Evolutionary conservation across 2,888 invertebrate genomes (phyloP), one percentile per base, ranked within the genome.

Genomic region (Nomada flava): DNA sequence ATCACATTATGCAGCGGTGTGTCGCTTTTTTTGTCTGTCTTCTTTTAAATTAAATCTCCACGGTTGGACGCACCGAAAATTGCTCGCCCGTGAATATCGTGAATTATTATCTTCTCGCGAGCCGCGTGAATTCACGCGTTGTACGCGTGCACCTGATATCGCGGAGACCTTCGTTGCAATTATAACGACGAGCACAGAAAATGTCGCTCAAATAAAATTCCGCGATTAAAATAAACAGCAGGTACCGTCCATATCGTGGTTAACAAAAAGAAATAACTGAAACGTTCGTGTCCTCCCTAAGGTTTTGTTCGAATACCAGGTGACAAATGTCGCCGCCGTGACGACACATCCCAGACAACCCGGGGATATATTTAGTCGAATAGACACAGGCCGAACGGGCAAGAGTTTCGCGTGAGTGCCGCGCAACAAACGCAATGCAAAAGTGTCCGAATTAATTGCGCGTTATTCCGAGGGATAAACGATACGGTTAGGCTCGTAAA

Each of bases 11-110:
- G 29, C 26, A 55, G 42, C 50, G 52, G 20, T 72, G 76, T 63
- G 72, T 77, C 79, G 36, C 5, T 36, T 36, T 5, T 36, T 36
- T 36, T 7, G 5, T 36, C 2, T 26, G 26, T 2, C 26, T 26
- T 26, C 36, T 86, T 86, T 84, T 79, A 84, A 77, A 88, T 87
- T 77, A 82, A 86, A 84, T 79, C 81, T 67, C 55, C 78, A 63
- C 72, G 50, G 44, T 64, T 50, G 65, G 63, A 50, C 64, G 62
- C 62, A 68, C 59, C 63, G 77, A 82, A 76, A 84, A 79, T 76
- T 52, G 67, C 73, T 83, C 78, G 77, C 26, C 73, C 62, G 77
- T 86, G 77, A 84, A 84, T 77, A 81, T 81, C 77, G 78, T 62
- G 72, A 76, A 80, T 81, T 75, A 84, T 72, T 57, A 36, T 36